phyloP scores from a whole-genome alignment of 2,797 vertebrate genomes.

The Cossypha dichroa region DNA sequence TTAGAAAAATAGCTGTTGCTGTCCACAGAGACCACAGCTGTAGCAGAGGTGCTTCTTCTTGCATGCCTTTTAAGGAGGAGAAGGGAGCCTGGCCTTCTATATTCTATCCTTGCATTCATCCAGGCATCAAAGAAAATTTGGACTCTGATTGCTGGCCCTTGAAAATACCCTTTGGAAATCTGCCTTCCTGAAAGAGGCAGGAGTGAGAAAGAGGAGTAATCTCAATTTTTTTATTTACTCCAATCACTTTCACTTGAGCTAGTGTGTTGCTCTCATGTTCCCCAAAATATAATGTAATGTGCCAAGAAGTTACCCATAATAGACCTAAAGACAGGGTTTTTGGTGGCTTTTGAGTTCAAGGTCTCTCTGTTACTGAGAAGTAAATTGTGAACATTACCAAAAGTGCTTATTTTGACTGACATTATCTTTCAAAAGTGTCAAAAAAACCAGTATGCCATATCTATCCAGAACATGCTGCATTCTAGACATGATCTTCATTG shows the following conservation, averaged over 20 bases:
- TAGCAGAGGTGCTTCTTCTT: neutral
- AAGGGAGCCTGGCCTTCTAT: neutral
- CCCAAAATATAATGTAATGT: neutral
- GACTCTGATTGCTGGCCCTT: neutral
- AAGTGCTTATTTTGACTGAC: neutral
- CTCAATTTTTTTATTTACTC: neutral
- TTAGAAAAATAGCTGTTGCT: neutral
- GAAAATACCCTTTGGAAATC: neutral
- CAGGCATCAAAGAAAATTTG: neutral
- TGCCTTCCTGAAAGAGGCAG: neutral
- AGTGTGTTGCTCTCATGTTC: neutral
- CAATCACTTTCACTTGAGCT: neutral
- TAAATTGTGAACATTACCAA: neutral
- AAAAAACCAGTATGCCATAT: neutral
- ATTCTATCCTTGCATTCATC: neutral
- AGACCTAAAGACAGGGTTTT: neutral
- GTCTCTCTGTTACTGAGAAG: neutral
- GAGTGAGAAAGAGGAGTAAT: neutral
- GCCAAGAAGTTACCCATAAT: neutral
- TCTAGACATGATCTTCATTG: neutral
- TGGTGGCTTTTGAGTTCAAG: neutral
- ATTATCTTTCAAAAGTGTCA: neutral
- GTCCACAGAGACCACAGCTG: neutral
- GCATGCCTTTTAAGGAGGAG: neutral
- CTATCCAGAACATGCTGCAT: neutral